These are phyloP conservation scores for Bombycilla garrulus DNA, from an alignment of 2,113 vertebrate genomes.

Conservation along the genomic window DNA sequence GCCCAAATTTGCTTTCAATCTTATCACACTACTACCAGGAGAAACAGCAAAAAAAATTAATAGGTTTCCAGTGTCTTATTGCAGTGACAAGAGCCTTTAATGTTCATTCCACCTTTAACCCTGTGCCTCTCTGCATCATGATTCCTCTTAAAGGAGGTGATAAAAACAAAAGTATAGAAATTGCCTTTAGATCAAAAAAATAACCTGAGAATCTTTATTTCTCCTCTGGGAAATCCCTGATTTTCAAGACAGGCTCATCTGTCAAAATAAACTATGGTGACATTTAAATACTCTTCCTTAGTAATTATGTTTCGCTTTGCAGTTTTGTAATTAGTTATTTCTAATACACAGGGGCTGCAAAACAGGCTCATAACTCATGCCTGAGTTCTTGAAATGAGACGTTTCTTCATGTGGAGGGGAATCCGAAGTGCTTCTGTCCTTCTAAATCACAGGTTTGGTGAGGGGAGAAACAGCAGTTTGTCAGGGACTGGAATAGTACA, in stretches of 20 bases:
- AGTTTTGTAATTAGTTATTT: slow-evolving; percentile 49
- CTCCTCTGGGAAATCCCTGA: not conserved
- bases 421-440: slow-evolving; percentile 14
- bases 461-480: not conserved
- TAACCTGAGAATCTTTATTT: not conserved
- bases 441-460: not conserved
- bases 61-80: not conserved
- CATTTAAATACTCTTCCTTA: slow-evolving; percentile 34
- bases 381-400: not conserved
- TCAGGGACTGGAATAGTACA: not conserved
- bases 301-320: slow-evolving; percentile 23
- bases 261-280: slow-evolving; percentile 3
- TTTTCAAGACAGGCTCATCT: not conserved
- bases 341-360: not conserved
- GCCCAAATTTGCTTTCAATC: not conserved
- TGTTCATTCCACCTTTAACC: slow-evolving; percentile 18
- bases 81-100: not conserved
- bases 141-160: slow-evolving; percentile 14
- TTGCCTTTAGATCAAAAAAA: slow-evolving; percentile 31
- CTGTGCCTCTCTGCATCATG: not conserved
- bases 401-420: not conserved
- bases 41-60: not conserved
- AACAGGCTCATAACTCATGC: not conserved
- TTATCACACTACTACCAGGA: not conserved
- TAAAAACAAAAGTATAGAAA: slow-evolving; percentile 15